phyloP scores from a whole-genome alignment of 64 coral and sea anemone genomes.

The Stylophora pistillata region DNA sequence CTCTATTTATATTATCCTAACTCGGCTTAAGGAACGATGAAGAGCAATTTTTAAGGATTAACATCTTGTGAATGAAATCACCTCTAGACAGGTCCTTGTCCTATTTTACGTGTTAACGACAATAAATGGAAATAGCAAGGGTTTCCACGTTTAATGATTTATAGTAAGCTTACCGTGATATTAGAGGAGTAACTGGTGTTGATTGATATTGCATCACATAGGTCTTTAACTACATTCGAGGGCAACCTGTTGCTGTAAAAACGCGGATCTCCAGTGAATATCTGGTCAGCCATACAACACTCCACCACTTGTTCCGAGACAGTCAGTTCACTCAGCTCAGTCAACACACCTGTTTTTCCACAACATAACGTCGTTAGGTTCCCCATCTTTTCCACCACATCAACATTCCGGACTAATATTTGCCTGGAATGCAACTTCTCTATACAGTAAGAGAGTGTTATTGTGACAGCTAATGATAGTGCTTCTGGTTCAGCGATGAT shows the following conservation, averaged over 20 bases:
- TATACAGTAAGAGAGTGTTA: conserved; percentile 45
- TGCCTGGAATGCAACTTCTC: conserved; percentile 61
- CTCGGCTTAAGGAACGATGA: too few species aligned
- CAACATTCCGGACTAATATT: conserved; percentile 79
- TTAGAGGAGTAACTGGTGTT: conserved; percentile 73
- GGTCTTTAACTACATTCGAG: conserved; percentile 40
- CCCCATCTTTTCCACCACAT: conserved; percentile 76
- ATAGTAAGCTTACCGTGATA: conserved; percentile 39
- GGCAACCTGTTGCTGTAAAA: conserved; percentile 57
- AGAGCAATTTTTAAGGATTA: too few species aligned
- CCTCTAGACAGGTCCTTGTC: too few species aligned
- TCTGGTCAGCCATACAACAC: conserved; percentile 57
- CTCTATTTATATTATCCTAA: too few species aligned
- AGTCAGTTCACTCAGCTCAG: conserved; percentile 63
- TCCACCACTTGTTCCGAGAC: conserved; percentile 69
- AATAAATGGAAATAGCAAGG: background rate
- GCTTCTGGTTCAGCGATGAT: conserved; percentile 89
- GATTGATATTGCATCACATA: conserved; percentile 63
- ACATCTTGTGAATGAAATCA: background rate
- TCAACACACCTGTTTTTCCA: conserved; percentile 85
- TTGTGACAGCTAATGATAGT: conserved; percentile 68
- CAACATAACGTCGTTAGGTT: conserved; percentile 82
- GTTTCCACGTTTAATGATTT: background rate
- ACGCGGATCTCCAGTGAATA: conserved; percentile 60
- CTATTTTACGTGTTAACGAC: too few species aligned